Percentiles rank a stretch among this genome's conserved stretches.
Evolutionary conservation across 2,797 vertebrate species (phyloP).

Genomic region (Pantherophis vulpinus): DNA sequence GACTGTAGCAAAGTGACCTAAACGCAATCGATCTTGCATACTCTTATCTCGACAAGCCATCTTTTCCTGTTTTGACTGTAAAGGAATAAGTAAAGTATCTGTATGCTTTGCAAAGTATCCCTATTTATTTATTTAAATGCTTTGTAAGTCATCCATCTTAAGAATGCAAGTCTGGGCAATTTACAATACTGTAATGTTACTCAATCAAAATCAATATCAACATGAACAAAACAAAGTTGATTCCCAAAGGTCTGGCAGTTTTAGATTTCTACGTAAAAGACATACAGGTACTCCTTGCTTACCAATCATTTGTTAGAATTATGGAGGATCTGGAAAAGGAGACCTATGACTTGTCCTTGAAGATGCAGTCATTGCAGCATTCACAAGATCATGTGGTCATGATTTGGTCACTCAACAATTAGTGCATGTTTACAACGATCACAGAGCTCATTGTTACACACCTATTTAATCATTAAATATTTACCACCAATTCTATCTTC

Average conservation of each 20-base stretch:
- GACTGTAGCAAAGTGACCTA: slow-evolving; percentile 97
- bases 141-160: not conserved
- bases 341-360: not conserved
- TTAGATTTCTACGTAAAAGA: not conserved
- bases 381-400: not conserved
- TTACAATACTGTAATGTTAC: not conserved
- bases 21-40: slow-evolving; percentile 94
- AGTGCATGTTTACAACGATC: not conserved
- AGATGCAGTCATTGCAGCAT: not conserved
- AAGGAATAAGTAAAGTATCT: slow-evolving; percentile 12
- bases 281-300: not conserved
- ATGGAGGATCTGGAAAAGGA: not conserved
- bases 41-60: slow-evolving; percentile 98
- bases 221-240: not conserved
- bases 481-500: not conserved
- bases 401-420: not conserved
- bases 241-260: not conserved
- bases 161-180: not conserved
- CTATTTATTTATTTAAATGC: not conserved
- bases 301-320: not conserved
- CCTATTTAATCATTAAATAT: not conserved
- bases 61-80: slow-evolving; percentile 97
- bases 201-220: not conserved
- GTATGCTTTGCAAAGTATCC: not conserved
- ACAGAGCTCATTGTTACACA: not conserved